Conservation (phyloP, 2,888 invertebrate species). For the Pseudococcus viburni region DNA sequence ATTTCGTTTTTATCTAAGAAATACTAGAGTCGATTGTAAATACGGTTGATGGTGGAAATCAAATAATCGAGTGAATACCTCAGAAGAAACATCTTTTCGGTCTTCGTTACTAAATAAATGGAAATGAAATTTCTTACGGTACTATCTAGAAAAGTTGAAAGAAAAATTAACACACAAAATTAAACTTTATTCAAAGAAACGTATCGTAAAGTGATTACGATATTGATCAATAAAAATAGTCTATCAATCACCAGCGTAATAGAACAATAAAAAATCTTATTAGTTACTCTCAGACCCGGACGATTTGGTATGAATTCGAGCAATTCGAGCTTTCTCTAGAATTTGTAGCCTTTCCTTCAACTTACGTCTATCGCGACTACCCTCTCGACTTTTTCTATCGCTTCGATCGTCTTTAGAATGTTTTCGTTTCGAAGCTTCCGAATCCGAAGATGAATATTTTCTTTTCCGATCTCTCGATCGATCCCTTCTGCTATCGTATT, state of each 20-base stretch:
- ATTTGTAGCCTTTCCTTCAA: conserved; percentile 50
- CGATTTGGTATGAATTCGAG: conserved; percentile 5
- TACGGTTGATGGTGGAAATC: conserved; percentile 20
- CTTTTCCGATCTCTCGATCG: conserved; percentile 46
- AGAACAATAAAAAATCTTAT: conserved; percentile 3
- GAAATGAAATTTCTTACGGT: neutral
- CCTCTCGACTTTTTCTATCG: conserved; percentile 39
- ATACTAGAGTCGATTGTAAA: neutral
- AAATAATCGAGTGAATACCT: neutral
- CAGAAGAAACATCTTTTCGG: neutral
- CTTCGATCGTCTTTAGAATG: neutral
- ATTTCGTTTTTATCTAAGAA: neutral
- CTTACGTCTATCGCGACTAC: conserved; percentile 53
- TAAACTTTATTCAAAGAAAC: conserved; percentile 42
- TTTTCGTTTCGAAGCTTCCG: conserved; percentile 12
- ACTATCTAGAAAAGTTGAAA: neutral
- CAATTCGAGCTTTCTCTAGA: conserved; percentile 49
- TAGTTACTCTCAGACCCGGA: conserved; percentile 50
- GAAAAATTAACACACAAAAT: conserved; percentile 16
- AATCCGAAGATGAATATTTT: conserved; percentile 34
- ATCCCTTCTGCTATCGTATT: conserved; percentile 4
- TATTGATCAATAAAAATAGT: neutral
- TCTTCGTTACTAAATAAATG: neutral
- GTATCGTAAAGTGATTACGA: conserved; percentile 4
- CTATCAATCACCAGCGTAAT: neutral